These are phyloP conservation scores for Ephestia elutella DNA, from an alignment of 1,140 invertebrate species.

Conservation along the genomic window DNA sequence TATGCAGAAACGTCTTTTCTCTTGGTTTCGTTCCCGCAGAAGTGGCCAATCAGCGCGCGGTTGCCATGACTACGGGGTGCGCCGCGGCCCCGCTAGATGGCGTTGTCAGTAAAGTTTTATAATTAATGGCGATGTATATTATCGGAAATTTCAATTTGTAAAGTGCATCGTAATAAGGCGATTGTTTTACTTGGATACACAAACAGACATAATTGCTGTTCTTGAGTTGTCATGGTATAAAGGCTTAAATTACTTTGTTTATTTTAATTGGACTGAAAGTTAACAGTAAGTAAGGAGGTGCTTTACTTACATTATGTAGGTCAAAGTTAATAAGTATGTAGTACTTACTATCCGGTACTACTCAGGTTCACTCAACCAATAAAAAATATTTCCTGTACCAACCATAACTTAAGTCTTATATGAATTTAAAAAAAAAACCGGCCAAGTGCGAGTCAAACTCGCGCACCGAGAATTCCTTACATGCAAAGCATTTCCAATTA, in stretches of 20 bases:
- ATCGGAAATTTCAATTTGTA: slow-evolving; percentile 7
- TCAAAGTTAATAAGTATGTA: too few relatives aligned
- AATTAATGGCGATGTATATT: slow-evolving; percentile 6
- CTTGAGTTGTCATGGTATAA: neutral
- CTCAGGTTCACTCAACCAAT: too few relatives aligned
- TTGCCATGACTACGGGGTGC: slow-evolving; percentile 51
- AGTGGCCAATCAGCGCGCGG: slow-evolving; percentile 66
- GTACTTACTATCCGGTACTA: too few relatives aligned
- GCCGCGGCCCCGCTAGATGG: slow-evolving; percentile 44
- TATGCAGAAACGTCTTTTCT: slow-evolving; percentile 38
- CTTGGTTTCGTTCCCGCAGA: slow-evolving; percentile 19
- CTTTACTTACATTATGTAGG: too few relatives aligned
- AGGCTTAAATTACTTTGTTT: neutral
- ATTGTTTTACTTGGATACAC: neutral
- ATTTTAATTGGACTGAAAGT: neutral
- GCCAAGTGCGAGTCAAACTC: too few relatives aligned
- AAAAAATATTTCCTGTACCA: too few relatives aligned
- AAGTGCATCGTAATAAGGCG: neutral
- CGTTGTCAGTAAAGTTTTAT: slow-evolving; percentile 21
- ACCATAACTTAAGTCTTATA: too few relatives aligned
- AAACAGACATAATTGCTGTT: neutral
- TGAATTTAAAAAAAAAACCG: too few relatives aligned
- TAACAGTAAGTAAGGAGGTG: too few relatives aligned
- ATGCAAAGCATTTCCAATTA: too few relatives aligned
- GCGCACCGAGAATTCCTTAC: too few relatives aligned